These are phyloP conservation scores for Chelonus insularis DNA, from an alignment of 1,140 invertebrate species.

Conservation along the genomic window DNA sequence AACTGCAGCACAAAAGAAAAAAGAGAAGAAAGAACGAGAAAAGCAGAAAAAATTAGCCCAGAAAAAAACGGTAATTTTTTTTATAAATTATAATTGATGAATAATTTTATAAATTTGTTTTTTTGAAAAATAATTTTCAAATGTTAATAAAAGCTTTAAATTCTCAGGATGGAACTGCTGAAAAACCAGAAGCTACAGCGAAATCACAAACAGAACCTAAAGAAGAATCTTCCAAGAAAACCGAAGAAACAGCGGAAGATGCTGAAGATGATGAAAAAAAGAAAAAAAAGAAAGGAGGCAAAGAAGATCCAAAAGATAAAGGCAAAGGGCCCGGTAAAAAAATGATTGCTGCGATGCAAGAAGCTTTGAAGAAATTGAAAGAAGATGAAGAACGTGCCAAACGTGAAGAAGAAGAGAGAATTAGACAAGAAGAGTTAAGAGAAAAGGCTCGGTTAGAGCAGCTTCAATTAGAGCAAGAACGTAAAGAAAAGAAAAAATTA, in stretches of 20 bases:
- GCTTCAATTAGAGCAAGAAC: slow-evolving; percentile 79
- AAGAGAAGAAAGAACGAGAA: slow-evolving; percentile 84
- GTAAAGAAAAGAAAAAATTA: slow-evolving; percentile 88
- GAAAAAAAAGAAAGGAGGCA: slow-evolving; percentile 62
- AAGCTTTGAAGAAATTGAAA: slow-evolving; percentile 78
- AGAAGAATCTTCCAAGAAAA: slow-evolving; percentile 44
- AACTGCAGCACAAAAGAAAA: slow-evolving; percentile 82
- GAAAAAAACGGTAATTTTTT: slow-evolving; percentile 59
- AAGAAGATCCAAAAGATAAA: slow-evolving; percentile 56
- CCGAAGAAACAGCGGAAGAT: slow-evolving; percentile 61
- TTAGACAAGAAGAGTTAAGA: slow-evolving; percentile 73
- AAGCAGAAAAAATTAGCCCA: slow-evolving; percentile 72
- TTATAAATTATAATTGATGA: neutral
- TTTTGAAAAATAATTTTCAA: too few relatives aligned
- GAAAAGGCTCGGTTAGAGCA: slow-evolving; percentile 75
- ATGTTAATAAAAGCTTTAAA: too few relatives aligned
- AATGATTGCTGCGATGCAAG: slow-evolving; percentile 85
- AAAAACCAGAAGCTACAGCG: slow-evolving; percentile 51
- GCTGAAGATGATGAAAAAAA: slow-evolving; percentile 65
- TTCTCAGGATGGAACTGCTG: slow-evolving; percentile 37
- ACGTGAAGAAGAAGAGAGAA: slow-evolving; percentile 80
- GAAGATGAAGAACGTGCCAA: slow-evolving; percentile 84
- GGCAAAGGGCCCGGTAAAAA: slow-evolving; percentile 75
- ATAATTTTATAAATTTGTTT: too few relatives aligned
- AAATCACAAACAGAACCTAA: slow-evolving; percentile 50